Percentiles rank a stretch among this genome's conserved stretches.
phyloP scores from a whole-genome alignment of 2,113 vertebrate genomes.

The Rhadina sibilatrix region DNA sequence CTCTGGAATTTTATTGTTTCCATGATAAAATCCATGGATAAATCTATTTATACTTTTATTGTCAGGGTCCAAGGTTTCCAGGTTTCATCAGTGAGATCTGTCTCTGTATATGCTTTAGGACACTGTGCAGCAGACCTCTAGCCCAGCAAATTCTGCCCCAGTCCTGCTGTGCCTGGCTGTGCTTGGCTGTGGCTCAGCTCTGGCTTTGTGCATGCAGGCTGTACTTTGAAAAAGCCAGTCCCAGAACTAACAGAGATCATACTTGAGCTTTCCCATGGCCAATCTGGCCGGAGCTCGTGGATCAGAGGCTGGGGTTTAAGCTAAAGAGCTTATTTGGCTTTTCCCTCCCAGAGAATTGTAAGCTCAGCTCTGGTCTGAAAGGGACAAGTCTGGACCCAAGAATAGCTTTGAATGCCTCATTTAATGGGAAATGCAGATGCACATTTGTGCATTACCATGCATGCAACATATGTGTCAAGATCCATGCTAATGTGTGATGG shows the following conservation, averaged over 20 bases:
- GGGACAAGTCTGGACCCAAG: background rate
- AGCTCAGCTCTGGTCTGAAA: background rate
- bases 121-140: background rate
- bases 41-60: background rate
- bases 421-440: background rate
- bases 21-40: background rate
- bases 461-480: background rate
- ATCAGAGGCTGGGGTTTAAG: constrained; percentile 2
- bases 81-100: background rate
- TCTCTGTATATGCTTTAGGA: background rate
- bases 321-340: constrained; percentile 35
- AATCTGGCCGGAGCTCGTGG: background rate
- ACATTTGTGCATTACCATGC: background rate
- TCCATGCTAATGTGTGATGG: background rate
- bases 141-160: background rate
- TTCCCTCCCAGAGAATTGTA: background rate
- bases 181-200: background rate
- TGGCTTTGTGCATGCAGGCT: background rate
- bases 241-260: background rate
- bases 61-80: background rate
- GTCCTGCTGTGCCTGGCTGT: background rate
- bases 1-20: background rate
- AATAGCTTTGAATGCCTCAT: background rate
- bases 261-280: background rate
- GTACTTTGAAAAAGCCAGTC: background rate